phyloP scores from a whole-genome alignment of 2,888 invertebrate species.

The Ecliptopera silaceata region DNA sequence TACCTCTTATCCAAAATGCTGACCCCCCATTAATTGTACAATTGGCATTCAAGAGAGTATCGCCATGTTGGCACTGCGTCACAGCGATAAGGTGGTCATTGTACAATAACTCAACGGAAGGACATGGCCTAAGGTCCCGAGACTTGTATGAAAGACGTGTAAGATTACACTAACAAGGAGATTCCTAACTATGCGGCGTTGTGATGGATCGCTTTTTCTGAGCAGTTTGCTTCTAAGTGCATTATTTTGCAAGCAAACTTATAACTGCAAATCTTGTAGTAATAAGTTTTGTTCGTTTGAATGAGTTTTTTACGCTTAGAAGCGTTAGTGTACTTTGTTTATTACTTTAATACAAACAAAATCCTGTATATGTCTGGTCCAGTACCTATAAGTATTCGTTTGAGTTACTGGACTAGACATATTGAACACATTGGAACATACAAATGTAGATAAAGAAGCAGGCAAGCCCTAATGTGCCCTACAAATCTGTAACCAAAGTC shows the following conservation, averaged over 20 bases:
- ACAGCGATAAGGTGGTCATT: slow-evolving; percentile 33
- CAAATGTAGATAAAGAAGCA: too few relatives aligned
- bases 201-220: background rate
- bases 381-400: too few relatives aligned
- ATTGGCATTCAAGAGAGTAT: slow-evolving; percentile 41
- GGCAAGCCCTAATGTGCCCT: too few relatives aligned
- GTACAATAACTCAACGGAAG: slow-evolving; percentile 32
- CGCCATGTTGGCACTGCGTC: slow-evolving; percentile 37
- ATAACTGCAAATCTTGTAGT: too few relatives aligned
- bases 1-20: slow-evolving; percentile 31
- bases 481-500: too few relatives aligned
- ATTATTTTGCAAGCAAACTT: background rate
- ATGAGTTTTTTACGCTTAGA: too few relatives aligned
- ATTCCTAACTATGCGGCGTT: background rate
- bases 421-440: too few relatives aligned
- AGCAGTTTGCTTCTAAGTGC: background rate
- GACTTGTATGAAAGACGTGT: slow-evolving; percentile 11
- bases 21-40: slow-evolving; percentile 34
- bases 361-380: too few relatives aligned
- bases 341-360: too few relatives aligned
- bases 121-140: slow-evolving; percentile 13
- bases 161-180: slow-evolving; percentile 17
- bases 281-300: too few relatives aligned
- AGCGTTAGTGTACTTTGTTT: too few relatives aligned
- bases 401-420: too few relatives aligned